Conservation (phyloP, 2,113 vertebrate species). For the Potamarius usumacintae region DNA sequence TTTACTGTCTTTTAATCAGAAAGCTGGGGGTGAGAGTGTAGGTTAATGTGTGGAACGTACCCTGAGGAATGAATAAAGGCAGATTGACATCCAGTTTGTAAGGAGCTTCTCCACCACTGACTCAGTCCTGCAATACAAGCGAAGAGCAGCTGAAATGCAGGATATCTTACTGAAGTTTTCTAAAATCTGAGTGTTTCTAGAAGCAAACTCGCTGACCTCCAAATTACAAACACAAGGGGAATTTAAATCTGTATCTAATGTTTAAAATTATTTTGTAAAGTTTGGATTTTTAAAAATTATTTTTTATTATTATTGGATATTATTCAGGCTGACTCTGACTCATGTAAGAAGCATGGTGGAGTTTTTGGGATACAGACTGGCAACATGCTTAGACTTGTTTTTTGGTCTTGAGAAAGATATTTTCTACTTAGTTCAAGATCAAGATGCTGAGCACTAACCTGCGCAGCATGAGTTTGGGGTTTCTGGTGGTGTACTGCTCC, state of each 20-base stretch:
- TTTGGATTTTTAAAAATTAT: not conserved
- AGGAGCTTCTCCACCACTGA: constrained; percentile 96
- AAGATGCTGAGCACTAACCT: constrained; percentile 71
- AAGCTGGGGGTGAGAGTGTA: not conserved
- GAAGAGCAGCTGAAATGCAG: not conserved
- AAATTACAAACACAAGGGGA: not conserved
- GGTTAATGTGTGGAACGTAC: constrained; percentile 65
- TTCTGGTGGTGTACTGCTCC: constrained; percentile 96
- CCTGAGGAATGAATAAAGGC: constrained; percentile 90
- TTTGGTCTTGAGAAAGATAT: not conserved
- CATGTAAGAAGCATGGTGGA: not conserved
- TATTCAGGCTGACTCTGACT: not conserved
- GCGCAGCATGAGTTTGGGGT: constrained; percentile 95
- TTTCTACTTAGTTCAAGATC: not conserved
- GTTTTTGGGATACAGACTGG: not conserved
- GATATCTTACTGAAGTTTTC: not conserved
- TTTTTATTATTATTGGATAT: not conserved
- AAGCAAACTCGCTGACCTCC: not conserved
- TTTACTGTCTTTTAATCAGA: no score
- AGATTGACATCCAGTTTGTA: constrained; percentile 99
- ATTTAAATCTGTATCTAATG: not conserved
- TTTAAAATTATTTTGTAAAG: not conserved
- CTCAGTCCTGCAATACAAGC: constrained; percentile 82
- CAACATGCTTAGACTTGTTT: not conserved
- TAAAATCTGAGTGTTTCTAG: not conserved